Base-by-base conservation (phyloP, 2,888 invertebrate genomes). In the Doris montereyensis region DNA sequence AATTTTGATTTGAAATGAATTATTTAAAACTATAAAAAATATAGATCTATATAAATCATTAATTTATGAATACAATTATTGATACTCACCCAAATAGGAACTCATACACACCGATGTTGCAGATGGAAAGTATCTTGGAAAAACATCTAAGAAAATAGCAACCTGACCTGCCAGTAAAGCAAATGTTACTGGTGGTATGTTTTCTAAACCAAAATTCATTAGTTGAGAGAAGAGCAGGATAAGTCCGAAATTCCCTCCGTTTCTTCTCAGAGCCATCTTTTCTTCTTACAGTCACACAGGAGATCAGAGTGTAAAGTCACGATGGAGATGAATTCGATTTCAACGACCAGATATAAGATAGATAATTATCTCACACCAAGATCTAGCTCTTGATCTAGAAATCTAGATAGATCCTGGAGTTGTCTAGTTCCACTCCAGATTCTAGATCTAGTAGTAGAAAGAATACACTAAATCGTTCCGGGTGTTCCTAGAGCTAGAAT, bases 161-260 rank as follows among this genome's bases (percentile, higher is more conserved):
- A 92, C 92, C 90, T 93, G 93, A 60, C 87, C 90, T 10, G 92
- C 86, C 24, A 94, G 92, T 8, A 92, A 88, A 5, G 89, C 82
- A 26, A 94, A 88, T 24, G 94, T 94, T 0, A 93, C 93, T 8
- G 93, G 93, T 68, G 94, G 94, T 83, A 94, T 88, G 41, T 82
- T 84, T 65, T 88, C 83, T 52, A 90, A 79, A 1, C 90, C 90
- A 70, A 88, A 84, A 74, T 87, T 86, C 78, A 87, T 82, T 5
- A 89, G 62, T 71, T 89, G 86, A 4, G 84, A 60, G 5, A 73
- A 86, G 0, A 88, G 84, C 52, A 89, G 81, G 41, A 88, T 70
- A 0, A 88, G 81, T 5, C 88, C 89, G 1, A 88, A 81, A 8
- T 82, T 82, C 2, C 83, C 79, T 35, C 84, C 80, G 24, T 73